A percentile compares a stretch with the other conserved stretches of the same genome.
These are phyloP conservation scores for Drosophila maculinotata DNA, from an alignment of 2,888 invertebrate genomes.

Conservation along the genomic window DNA sequence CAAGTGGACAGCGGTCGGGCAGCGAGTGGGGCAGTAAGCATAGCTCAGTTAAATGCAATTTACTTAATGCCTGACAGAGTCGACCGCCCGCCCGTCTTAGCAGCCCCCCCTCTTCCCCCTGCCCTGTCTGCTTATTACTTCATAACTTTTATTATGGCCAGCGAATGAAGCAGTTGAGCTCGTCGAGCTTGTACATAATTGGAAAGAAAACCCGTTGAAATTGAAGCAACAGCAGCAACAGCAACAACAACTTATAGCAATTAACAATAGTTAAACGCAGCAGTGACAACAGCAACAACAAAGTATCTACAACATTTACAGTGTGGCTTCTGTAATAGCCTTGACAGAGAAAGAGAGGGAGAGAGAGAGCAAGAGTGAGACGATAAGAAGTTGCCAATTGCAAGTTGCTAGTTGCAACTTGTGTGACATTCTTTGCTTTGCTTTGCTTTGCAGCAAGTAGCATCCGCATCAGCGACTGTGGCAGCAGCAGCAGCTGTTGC, in stretches of 20 bases:
- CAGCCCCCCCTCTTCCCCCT: not conserved
- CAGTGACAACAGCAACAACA: conserved; percentile 24
- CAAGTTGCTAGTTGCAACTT: conserved; percentile 39
- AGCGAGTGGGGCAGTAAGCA: not conserved
- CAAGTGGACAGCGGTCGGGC: conserved; percentile 17
- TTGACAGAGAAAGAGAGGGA: conserved; percentile 53
- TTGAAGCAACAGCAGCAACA: conserved; percentile 44
- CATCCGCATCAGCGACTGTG: conserved; percentile 28
- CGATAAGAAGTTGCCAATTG: too few species aligned
- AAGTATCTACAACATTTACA: conserved; percentile 17
- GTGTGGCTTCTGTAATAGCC: conserved; percentile 55
- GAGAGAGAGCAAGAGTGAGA: conserved; percentile 4
- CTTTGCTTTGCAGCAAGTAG: conserved; percentile 37
- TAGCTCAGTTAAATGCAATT: conserved; percentile 55
- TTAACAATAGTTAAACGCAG: conserved; percentile 64
- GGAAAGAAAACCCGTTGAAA: conserved; percentile 71
- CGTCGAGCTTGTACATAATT: conserved; percentile 56
- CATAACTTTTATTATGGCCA: conserved; percentile 72
- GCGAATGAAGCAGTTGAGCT: conserved; percentile 71
- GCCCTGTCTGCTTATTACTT: conserved; percentile 57
- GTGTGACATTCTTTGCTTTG: conserved; percentile 63
- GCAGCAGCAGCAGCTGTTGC: conserved; percentile 35
- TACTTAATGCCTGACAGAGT: conserved; percentile 54
- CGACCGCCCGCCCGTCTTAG: not conserved
- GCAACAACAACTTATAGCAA: conserved; percentile 46